Base-by-base conservation (phyloP, 2,888 invertebrate species). In the Chloroclysta siterata region DNA sequence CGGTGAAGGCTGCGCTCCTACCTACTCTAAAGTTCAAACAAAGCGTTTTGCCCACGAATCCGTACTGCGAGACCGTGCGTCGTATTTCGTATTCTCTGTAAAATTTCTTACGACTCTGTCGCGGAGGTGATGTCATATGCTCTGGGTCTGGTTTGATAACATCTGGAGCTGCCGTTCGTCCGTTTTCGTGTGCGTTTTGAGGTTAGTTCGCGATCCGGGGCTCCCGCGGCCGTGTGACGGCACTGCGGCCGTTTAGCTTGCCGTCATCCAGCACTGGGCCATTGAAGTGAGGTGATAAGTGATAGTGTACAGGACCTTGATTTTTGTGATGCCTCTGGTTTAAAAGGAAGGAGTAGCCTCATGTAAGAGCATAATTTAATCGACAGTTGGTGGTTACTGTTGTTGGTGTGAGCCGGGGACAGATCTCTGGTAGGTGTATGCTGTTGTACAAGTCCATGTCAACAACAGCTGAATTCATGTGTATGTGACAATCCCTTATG, bases 41-140 rank as follows among this genome's bases (percentile, higher is more conserved):
- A 93, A 93, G 92, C 92, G 88, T 85, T 91, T 86, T 82, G 87
- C 85, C 84, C 87, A 85, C 86, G 84, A 87, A 87, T 87, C 88
- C 83, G 83, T 84, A 84, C 77, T 60, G 83, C 81, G 79, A 79
- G 80, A 78, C 78, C 80, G 80, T 77, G 79, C 82, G 76, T 79
- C 78, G 81, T 77, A 75, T 79, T 77, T 83, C 78, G 79, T 80
- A 82, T 86, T 83, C 86, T 85, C 85, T 86, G 82, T 86, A 77
- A 83, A 79, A 81, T 80, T 77, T 77, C 76, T 79, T 78, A 75
- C 81, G 75, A 76, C 75, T 77, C 72, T 75, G 76, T 81, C 76
- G 79, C 79, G 75, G 74, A 76, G 80, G 83, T 86, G 88, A 84
- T 86, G 84, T 87, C 84, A 83, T 81, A 77, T 76, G 75, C 78